Evolutionary conservation across 2,797 vertebrate species (phyloP), one percentile per base, ranked within the genome.

Genomic region (Adelosebastes latens): DNA sequence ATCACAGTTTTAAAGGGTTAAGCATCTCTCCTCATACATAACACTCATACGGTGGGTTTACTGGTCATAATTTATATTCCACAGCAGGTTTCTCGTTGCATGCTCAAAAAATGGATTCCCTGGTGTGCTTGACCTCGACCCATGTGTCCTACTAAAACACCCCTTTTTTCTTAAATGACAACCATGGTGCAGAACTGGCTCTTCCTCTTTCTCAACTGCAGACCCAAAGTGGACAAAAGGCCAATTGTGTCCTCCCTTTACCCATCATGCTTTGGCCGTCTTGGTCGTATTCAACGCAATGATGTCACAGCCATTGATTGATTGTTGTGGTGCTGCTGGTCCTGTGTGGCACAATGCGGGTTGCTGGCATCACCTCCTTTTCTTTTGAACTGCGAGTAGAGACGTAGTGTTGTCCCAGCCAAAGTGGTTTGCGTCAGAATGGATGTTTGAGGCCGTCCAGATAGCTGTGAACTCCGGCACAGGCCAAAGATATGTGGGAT

Each of bases 241-340:
- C 56, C 65, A 72, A 36, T 83, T 91, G 80, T 91, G 36, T 55
- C 66, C 71, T 56, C n/a, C 34, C 18, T 20, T 82, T 76, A 79
- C 83, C 79, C 77, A 73, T 83, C 72, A 75, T 82, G 78, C 79
- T 87, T 76, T 83, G 62, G 78, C 73, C 72, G 46, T 76, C 53
- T 25, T 69, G 46, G 71, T 83, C 4, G 8, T 78, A 72, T 82
- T 82, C 71, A 85, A 13, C 1, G 31, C 59, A 56, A 31, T 89
- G 80, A 91, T 85, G 88, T 91, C 84, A 82, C 66, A 79, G 77
- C 36, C 69, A 82, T 83, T 90, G 84, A 81, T 78, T 87, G 64
- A 36, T 79, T 85, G 86, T 80, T 77, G 77, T 16, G 39, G 60
- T 6, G 32, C 68, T 77, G 14, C 63, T 34, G 66, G 39, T 82